These are phyloP conservation scores for Oligia fasciuncula DNA, from an alignment of 2,888 invertebrate genomes.

Conservation along the genomic window DNA sequence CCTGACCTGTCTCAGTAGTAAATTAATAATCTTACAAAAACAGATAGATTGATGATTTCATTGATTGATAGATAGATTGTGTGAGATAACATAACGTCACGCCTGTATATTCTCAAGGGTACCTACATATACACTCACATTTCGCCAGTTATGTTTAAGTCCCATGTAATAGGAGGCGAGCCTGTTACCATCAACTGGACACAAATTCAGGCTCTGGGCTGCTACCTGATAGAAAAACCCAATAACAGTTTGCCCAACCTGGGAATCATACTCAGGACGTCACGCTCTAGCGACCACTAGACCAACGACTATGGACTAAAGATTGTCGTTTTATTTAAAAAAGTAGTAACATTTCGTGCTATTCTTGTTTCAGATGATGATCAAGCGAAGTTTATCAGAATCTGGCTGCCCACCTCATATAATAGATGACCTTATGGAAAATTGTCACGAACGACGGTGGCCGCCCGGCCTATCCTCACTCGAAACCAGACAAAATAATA, in stretches of 20 bases:
- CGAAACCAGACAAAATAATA: constrained; percentile 98
- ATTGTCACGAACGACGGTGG: constrained; percentile 98
- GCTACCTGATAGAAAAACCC: no score
- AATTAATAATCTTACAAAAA: neutral
- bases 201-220: no score
- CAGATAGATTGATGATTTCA: neutral
- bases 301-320: no score
- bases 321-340: neutral
- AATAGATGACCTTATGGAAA: constrained; percentile 98
- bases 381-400: constrained; percentile 97
- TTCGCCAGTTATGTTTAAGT: no score
- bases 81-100: neutral
- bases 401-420: constrained; percentile 98
- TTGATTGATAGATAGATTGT: neutral
- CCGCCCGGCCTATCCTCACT: constrained; percentile 97
- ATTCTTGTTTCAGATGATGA: constrained; percentile 93
- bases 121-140: no score
- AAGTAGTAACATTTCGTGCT: neutral
- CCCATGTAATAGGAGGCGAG: no score
- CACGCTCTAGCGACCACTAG: no score
- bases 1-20: neutral
- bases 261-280: no score
- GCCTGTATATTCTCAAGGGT: no score
- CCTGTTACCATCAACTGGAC: no score
- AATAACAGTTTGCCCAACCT: no score